phyloP scores from a whole-genome alignment of 92 coral and sea anemone species.

The Actinernus sp. region DNA sequence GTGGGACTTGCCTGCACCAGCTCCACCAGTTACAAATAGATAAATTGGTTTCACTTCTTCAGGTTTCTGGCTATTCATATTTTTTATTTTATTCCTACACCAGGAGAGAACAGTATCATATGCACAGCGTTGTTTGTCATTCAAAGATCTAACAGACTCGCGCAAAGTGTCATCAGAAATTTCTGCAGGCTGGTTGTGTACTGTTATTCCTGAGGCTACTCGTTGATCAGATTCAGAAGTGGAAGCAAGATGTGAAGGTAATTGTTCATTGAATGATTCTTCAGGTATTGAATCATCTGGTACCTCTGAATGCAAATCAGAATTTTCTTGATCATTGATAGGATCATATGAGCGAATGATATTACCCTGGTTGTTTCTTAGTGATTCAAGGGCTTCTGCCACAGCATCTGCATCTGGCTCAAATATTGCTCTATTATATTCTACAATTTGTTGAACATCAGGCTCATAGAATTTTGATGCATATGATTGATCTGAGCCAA shows the following conservation, averaged over 20 bases:
- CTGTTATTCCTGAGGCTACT: slow-evolving; percentile 17
- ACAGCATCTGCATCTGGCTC: slow-evolving; percentile 79
- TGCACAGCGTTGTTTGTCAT: slow-evolving; percentile 41
- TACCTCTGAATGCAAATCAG: slow-evolving; percentile 26
- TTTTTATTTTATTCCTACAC: slow-evolving; percentile 60
- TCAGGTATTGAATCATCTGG: slow-evolving; percentile 9
- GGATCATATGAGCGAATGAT: slow-evolving; percentile 49
- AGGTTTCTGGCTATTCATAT: slow-evolving; percentile 53
- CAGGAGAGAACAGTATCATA: slow-evolving; percentile 46
- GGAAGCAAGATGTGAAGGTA: slow-evolving; percentile 41
- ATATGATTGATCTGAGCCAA: slow-evolving; percentile 60
- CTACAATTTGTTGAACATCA: slow-evolving; percentile 61
- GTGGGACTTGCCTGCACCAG: slow-evolving; percentile 75
- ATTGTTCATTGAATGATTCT: slow-evolving; percentile 38
- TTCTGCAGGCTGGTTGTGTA: slow-evolving; percentile 42
- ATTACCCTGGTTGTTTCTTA: slow-evolving; percentile 44
- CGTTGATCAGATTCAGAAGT: neutral
- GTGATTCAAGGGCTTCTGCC: slow-evolving; percentile 55
- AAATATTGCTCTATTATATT: slow-evolving; percentile 60
- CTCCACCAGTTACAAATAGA: slow-evolving; percentile 72
- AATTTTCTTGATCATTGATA: slow-evolving; percentile 75
- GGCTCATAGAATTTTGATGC: slow-evolving; percentile 63
- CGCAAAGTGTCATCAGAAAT: slow-evolving; percentile 56
- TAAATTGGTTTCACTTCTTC: slow-evolving; percentile 48
- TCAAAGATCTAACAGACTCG: slow-evolving; percentile 43